Evolutionary conservation across 2,888 invertebrate species (phyloP).

Genomic region (Pharmacophagus antenor): DNA sequence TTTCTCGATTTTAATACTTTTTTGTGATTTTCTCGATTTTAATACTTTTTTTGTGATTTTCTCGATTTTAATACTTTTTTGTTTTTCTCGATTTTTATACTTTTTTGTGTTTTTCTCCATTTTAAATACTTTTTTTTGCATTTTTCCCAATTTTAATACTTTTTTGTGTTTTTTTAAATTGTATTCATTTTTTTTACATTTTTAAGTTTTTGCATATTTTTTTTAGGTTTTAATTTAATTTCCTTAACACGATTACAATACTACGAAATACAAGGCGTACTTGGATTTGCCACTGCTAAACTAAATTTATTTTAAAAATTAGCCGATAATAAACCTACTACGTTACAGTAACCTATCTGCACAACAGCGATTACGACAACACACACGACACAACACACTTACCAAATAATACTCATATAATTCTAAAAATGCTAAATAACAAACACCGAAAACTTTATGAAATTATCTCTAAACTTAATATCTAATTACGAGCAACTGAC

Average conservation of each 20-base stretch:
- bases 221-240: neutral
- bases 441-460: neutral
- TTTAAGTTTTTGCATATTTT: neutral
- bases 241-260: neutral
- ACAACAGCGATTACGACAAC: neutral
- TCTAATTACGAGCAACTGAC: neutral
- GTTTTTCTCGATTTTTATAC: neutral
- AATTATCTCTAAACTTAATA: neutral
- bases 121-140: neutral
- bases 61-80: neutral
- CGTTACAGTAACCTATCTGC: neutral
- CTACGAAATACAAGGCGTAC: conserved; percentile 15
- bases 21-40: neutral
- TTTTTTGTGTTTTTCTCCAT: neutral
- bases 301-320: conserved; percentile 2
- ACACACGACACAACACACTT: neutral
- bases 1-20: neutral
- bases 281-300: conserved; percentile 11
- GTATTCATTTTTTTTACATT: neutral
- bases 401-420: neutral
- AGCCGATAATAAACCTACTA: neutral
- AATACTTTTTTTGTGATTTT: neutral
- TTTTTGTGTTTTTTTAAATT: neutral
- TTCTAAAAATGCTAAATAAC: neutral
- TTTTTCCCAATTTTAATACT: neutral